A percentile compares a stretch with the other conserved stretches of the same genome.
Conservation (phyloP, 2,797 vertebrate species). For the Leptatherina wallacei region DNA sequence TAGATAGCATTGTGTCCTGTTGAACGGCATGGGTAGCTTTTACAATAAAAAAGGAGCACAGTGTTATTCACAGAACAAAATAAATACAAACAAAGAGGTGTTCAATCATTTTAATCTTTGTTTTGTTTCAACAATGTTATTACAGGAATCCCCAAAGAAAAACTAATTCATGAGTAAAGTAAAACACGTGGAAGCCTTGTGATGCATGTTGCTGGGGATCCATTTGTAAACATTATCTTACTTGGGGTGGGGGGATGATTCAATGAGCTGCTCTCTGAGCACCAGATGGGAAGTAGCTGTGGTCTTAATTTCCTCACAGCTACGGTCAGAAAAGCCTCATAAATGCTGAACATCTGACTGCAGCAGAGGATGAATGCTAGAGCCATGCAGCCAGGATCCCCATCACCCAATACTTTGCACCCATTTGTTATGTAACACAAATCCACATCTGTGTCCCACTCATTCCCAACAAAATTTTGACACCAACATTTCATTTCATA, state of each 20-base stretch:
- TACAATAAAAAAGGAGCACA: neutral
- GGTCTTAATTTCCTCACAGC: conserved; percentile 24
- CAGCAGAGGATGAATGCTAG: conserved; percentile 52
- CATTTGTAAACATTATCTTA: conserved; percentile 36
- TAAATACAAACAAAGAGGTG: conserved; percentile 28
- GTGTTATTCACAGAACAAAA: conserved; percentile 5
- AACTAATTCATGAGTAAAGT: conserved; percentile 58
- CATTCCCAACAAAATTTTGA: conserved; percentile 37
- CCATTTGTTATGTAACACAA: conserved; percentile 30
- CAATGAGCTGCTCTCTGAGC: conserved; percentile 33
- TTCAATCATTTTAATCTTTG: conserved; percentile 68
- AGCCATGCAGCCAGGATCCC: conserved; percentile 47
- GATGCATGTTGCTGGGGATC: conserved; percentile 59
- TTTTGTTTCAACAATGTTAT: conserved; percentile 71
- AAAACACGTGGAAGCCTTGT: conserved; percentile 71
- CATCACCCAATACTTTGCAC: conserved; percentile 29
- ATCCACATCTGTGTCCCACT: conserved; percentile 44
- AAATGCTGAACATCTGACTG: conserved; percentile 48
- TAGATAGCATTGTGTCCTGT: conserved; percentile 31
- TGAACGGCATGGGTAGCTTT: conserved; percentile 5
- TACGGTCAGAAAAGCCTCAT: conserved; percentile 45
- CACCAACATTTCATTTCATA: conserved; percentile 40
- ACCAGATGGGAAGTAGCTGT: conserved; percentile 37
- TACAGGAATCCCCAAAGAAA: conserved; percentile 62
- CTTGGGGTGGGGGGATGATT: conserved; percentile 17